Base-by-base conservation (phyloP, 1,140 invertebrate species). In the Copidosoma floridanum region DNA sequence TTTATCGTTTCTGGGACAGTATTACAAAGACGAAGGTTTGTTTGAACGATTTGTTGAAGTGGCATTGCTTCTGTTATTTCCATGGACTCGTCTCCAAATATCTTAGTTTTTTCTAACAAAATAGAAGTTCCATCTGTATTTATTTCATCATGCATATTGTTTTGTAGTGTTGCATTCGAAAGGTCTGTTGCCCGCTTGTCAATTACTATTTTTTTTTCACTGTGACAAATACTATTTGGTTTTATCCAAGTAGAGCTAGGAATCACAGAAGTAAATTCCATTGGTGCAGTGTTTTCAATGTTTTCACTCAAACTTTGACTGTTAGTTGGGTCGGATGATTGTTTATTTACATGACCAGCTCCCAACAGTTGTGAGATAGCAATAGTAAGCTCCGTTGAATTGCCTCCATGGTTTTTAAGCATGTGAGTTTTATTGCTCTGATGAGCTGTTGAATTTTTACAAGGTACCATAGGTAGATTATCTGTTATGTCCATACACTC, bases 41-140 rank as follows among this genome's bases (percentile, higher is more conserved):
- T n/a, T n/a, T n/a, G n/a, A n/a, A n/a, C n/a, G n/a, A n/a, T n/a
- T n/a, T n/a, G n/a, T n/a, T n/a, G n/a, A n/a, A n/a, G n/a, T n/a
- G 53, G 47, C 26, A 65, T n/a, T 48, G 12, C 1, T 23, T 65
- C 20, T 32, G 64, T 65, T 11, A 63, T 61, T 62, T 70, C 67
- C 56, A 66, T 64, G 7, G 43, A 29, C 14, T 14, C 38, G 47
- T 60, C 24, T 3, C 23, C 10, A 66, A 38, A 2, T 24, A 8
- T 23, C 29, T 60, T 8, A 24, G 32, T 51, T 27, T 46, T 54
- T 35, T 56, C 27, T 55, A 11, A 63, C 10, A 21, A 37, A 55
- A 23, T 26, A 26, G 11, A 29, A 44, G 2, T 27, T 48, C 18
- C 32, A 3, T 61, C n/a, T 32, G 6, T 27, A 12, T 43, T 47